A percentile compares a stretch with the other conserved stretches of the same genome.
Evolutionary conservation across 2,113 vertebrate genomes (phyloP).

Genomic region (Apteryx mantelli): DNA sequence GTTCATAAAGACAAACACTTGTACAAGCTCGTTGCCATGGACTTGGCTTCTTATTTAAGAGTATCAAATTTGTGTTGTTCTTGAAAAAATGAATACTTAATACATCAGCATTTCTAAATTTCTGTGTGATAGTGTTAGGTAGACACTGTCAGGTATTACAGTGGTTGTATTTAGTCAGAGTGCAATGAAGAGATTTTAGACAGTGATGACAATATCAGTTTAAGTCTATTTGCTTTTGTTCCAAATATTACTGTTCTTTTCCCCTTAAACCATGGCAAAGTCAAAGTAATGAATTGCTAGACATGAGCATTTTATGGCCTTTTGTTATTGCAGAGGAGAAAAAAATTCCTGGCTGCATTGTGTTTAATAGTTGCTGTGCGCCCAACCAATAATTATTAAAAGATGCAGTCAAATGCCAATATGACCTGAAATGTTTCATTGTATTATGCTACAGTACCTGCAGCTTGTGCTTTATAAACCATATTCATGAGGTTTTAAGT

Average conservation of each 20-base stretch:
- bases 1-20: not conserved
- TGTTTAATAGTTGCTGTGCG: slow-evolving; percentile 8
- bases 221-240: slow-evolving; percentile 17
- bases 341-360: not conserved
- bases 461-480: not conserved
- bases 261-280: slow-evolving; percentile 17
- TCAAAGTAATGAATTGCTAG: slow-evolving; percentile 10
- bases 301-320: not conserved
- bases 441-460: not conserved
- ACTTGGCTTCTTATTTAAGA: not conserved
- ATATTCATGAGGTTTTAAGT: not conserved
- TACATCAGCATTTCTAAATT: not conserved
- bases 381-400: slow-evolving; percentile 37
- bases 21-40: not conserved
- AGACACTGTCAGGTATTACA: not conserved
- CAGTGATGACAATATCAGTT: not conserved
- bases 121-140: not conserved
- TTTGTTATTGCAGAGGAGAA: slow-evolving; percentile 12
- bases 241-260: not conserved
- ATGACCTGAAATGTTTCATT: slow-evolving; percentile 20
- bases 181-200: not conserved
- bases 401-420: slow-evolving; percentile 8
- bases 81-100: not conserved
- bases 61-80: not conserved
- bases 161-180: not conserved